Evolutionary conservation across 2,797 vertebrate genomes (phyloP).

Genomic region (Geotrypetes seraphini): DNA sequence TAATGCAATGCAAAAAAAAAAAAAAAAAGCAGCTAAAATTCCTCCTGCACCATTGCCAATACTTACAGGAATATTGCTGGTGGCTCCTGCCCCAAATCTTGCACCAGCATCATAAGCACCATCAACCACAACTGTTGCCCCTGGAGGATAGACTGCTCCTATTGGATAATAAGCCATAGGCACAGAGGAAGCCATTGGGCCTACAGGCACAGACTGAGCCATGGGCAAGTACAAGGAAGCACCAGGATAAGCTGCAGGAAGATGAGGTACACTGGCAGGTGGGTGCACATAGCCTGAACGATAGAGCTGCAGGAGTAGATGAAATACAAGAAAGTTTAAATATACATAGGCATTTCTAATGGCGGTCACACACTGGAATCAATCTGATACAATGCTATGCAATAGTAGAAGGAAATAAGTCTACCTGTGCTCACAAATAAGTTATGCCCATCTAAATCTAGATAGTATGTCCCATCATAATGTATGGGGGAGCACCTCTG

Average conservation of each 20-base stretch:
- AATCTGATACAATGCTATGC: too few species aligned
- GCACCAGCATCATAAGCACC: conserved; percentile 81
- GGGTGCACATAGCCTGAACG: conserved; percentile 87
- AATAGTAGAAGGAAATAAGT: too few species aligned
- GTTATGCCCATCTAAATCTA: fast-evolving
- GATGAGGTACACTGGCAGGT: conserved; percentile 74
- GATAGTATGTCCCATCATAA: not conserved
- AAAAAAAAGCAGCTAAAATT: too few species aligned
- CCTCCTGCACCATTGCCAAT: too few species aligned
- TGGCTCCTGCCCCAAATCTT: conserved; percentile 71
- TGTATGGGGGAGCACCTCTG: too few species aligned
- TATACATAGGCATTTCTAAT: too few species aligned
- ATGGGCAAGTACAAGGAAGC: conserved; percentile 83
- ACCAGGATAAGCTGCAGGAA: conserved; percentile 79
- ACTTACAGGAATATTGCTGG: conserved; percentile 82
- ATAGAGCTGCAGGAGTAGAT: conserved; percentile 64
- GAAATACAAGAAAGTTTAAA: too few species aligned
- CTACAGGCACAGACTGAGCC: conserved; percentile 74
- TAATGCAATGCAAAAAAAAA: too few species aligned
- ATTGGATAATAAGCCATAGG: conserved; percentile 91
- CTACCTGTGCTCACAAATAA: too few species aligned
- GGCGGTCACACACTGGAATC: too few species aligned
- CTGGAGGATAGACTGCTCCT: conserved; percentile 75
- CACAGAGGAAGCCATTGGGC: conserved; percentile 71
- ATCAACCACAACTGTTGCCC: conserved; percentile 81